Conservation (phyloP, 2,113 vertebrate species). For the Rhea americana region DNA sequence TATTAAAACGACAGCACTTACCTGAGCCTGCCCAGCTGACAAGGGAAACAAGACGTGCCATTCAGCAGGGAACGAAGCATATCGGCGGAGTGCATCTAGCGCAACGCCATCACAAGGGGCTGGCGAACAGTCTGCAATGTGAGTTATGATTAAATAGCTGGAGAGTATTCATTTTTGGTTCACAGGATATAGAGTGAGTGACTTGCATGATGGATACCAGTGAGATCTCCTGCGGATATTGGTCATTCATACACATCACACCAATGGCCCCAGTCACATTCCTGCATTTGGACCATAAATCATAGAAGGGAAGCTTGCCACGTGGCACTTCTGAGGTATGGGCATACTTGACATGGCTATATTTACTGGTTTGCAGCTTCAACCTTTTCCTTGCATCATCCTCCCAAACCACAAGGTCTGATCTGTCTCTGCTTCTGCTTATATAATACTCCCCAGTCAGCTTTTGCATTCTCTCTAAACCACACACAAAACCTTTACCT, state of each 20-base stretch:
- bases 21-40: not conserved
- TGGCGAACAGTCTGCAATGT: not conserved
- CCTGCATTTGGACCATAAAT: not conserved
- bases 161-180: not conserved
- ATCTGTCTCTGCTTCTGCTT: conserved; percentile 38
- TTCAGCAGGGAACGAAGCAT: not conserved
- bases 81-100: not conserved
- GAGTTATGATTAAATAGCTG: not conserved
- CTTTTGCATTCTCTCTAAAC: not conserved
- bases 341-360: not conserved
- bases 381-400: not conserved
- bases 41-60: not conserved
- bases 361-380: not conserved
- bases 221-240: not conserved
- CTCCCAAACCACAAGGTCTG: conserved; percentile 34
- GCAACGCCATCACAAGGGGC: not conserved
- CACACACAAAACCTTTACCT: conserved; percentile 1
- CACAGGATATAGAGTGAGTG: not conserved
- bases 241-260: not conserved
- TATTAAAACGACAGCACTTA: not conserved
- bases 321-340: not conserved
- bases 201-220: not conserved
- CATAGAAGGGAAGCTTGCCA: not conserved
- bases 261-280: not conserved
- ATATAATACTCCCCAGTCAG: conserved; percentile 30